Evolutionary conservation across 2,797 vertebrate species (phyloP).

Genomic region (Gobionotothen gibberifrons): DNA sequence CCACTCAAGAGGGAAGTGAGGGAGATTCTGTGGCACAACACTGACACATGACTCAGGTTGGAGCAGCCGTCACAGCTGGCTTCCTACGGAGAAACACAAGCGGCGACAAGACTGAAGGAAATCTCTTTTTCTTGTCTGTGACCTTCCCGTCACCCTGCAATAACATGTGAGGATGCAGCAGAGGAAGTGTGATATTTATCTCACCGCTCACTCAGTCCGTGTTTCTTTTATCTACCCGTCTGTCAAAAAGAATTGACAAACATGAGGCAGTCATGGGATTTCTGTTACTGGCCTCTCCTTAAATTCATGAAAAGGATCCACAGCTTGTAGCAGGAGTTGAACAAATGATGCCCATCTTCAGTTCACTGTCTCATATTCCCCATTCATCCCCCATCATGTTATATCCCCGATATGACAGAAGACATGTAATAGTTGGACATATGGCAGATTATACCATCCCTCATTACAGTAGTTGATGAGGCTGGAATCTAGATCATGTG

Average conservation of each 20-base stretch:
- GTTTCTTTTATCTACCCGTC: slow-evolving; percentile 7
- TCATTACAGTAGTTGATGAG: slow-evolving; percentile 67
- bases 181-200: slow-evolving; percentile 34
- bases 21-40: slow-evolving; percentile 33
- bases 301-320: slow-evolving; percentile 8
- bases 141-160: slow-evolving; percentile 1
- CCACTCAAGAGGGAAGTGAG: slow-evolving; percentile 27
- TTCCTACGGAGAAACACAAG: slow-evolving; percentile 31
- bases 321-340: slow-evolving; percentile 28
- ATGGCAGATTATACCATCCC: slow-evolving; percentile 75
- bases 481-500: slow-evolving; percentile 64
- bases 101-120: slow-evolving; percentile 25
- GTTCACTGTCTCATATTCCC: neutral
- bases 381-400: slow-evolving; percentile 33
- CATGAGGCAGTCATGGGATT: slow-evolving; percentile 12
- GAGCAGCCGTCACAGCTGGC: slow-evolving; percentile 47
- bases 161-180: slow-evolving; percentile 15
- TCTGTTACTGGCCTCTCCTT: slow-evolving; percentile 16
- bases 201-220: neutral
- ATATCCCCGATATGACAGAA: slow-evolving; percentile 52
- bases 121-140: slow-evolving; percentile 24
- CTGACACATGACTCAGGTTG: slow-evolving; percentile 53
- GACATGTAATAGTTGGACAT: slow-evolving; percentile 69
- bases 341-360: neutral
- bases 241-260: slow-evolving; percentile 16